A percentile compares a stretch with the other conserved stretches of the same genome.
Evolutionary conservation across 2,888 invertebrate species (phyloP).

Genomic region (Dasypolia templi): DNA sequence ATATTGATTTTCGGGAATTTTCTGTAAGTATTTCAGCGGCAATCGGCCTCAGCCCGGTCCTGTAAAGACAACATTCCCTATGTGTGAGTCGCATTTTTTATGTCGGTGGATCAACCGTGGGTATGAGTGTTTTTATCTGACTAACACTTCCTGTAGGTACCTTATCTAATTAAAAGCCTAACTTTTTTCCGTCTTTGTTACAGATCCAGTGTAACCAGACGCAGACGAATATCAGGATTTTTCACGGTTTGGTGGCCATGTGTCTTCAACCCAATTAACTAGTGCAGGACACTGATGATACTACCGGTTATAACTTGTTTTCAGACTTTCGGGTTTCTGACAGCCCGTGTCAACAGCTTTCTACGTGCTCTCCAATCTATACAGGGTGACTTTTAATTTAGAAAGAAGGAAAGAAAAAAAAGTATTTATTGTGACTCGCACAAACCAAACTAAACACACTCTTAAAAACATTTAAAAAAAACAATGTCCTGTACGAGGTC

Average conservation of each 20-base stretch:
- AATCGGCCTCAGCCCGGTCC: too few relatives aligned
- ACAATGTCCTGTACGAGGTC: too few relatives aligned
- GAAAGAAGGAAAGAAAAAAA: too few relatives aligned
- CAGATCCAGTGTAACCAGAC: conserved; percentile 18
- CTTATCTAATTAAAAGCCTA: not conserved
- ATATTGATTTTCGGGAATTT: too few relatives aligned
- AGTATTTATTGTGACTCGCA: too few relatives aligned
- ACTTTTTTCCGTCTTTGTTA: conserved; percentile 3
- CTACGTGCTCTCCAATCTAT: not conserved
- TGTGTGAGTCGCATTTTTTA: too few relatives aligned
- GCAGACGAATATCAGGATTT: conserved; percentile 43
- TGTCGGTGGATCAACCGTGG: not conserved
- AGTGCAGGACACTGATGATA: conserved; percentile 28
- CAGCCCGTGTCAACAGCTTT: not conserved
- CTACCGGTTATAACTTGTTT: conserved; percentile 35
- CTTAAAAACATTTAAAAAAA: too few relatives aligned
- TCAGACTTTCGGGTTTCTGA: not conserved
- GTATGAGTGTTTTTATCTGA: not conserved
- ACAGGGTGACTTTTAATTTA: too few relatives aligned
- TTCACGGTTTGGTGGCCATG: conserved; percentile 31
- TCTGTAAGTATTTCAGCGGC: too few relatives aligned
- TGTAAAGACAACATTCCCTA: too few relatives aligned
- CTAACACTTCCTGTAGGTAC: not conserved
- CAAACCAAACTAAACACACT: too few relatives aligned
- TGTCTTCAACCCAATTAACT: conserved; percentile 38